phyloP scores from a whole-genome alignment of 2,888 invertebrate species.

The Aporophyla nigra region DNA sequence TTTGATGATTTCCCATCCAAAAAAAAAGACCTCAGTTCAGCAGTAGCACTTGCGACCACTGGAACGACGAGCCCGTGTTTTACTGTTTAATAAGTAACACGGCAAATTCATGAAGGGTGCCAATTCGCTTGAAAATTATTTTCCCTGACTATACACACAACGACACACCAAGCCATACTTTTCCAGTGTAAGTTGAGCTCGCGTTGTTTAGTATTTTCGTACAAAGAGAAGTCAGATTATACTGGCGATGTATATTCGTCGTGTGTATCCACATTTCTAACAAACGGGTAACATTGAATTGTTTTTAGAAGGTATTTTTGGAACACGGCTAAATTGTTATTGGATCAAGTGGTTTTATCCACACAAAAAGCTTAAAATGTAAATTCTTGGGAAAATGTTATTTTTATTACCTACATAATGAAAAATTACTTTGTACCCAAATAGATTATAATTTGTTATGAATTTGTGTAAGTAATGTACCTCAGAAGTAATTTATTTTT shows the following conservation, averaged over 20 bases:
- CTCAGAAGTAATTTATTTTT: conserved; percentile 39
- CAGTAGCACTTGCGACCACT: too few species aligned
- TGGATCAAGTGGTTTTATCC: conserved; percentile 18
- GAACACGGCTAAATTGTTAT: conserved; percentile 11
- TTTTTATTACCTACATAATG: conserved; percentile 27
- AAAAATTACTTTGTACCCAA: conserved; percentile 40
- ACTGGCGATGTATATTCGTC: background rate
- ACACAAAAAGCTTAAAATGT: conserved; percentile 20
- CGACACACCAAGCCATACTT: background rate
- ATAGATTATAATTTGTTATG: conserved; percentile 33
- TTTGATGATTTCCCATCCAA: too few species aligned
- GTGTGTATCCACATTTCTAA: background rate
- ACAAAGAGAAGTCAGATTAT: background rate
- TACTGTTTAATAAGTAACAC: background rate
- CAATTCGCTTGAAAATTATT: background rate
- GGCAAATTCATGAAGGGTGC: background rate
- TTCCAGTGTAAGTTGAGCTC: background rate
- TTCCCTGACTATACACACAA: background rate
- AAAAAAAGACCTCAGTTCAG: too few species aligned
- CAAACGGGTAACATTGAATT: conserved; percentile 12
- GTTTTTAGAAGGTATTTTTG: conserved; percentile 23
- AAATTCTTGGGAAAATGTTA: conserved; percentile 9
- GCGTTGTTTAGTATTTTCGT: background rate
- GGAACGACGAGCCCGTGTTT: too few species aligned
- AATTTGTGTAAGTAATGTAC: conserved; percentile 18